Conservation (phyloP, 2,113 vertebrate species). For the Lophotis ruficrista region DNA sequence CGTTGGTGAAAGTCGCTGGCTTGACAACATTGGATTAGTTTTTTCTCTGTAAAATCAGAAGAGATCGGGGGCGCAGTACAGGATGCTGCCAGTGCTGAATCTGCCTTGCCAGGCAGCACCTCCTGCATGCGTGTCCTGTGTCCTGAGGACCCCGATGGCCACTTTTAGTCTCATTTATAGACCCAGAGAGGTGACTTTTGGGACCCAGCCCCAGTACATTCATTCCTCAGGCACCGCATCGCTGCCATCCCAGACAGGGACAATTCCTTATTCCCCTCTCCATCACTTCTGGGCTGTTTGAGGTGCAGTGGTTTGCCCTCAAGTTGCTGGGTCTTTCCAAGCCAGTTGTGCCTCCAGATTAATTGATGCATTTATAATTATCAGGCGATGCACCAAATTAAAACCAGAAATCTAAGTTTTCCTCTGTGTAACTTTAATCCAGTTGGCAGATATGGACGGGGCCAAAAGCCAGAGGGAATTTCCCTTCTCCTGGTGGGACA, state of each 20-base stretch:
- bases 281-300: neutral
- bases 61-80: too few relatives aligned
- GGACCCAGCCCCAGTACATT: neutral
- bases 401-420: neutral
- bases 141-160: neutral
- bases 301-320: neutral
- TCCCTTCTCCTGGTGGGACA: neutral
- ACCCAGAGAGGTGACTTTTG: neutral
- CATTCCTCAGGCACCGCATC: neutral
- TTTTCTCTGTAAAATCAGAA: neutral
- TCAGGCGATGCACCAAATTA: neutral
- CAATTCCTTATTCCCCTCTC: neutral
- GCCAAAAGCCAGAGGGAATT: neutral
- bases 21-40: neutral
- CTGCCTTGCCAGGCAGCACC: neutral
- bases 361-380: neutral
- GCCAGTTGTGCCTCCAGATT: neutral
- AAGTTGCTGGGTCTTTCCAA: neutral
- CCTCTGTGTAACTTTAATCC: neutral
- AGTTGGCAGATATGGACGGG: neutral
- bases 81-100: rapidly evolving
- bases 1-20: neutral
- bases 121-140: neutral
- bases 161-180: neutral
- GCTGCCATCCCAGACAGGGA: neutral